Evolutionary conservation across 2,888 invertebrate species (phyloP).

Genomic region (Leptopilina syphax): DNA sequence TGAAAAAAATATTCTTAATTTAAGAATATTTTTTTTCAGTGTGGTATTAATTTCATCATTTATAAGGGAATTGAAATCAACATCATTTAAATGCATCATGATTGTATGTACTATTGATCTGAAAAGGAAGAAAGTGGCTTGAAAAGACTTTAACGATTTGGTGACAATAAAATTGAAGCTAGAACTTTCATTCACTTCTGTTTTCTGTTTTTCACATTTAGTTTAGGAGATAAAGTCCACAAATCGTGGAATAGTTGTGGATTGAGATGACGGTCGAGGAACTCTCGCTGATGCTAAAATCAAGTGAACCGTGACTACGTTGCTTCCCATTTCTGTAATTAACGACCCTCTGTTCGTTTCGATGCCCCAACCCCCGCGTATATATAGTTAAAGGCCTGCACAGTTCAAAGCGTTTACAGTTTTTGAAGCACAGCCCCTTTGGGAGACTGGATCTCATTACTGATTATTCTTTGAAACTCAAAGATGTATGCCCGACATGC

Average conservation of each 20-base stretch:
- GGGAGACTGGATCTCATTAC: slow-evolving; percentile 31
- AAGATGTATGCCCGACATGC: not conserved
- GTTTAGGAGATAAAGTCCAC: not conserved
- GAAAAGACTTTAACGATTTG: not conserved
- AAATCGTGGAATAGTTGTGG: not conserved
- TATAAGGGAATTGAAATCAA: too few species aligned
- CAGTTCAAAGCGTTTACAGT: slow-evolving; percentile 34
- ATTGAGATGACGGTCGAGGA: not conserved
- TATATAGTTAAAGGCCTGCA: not conserved
- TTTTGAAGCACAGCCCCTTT: slow-evolving; percentile 1
- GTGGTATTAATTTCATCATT: too few species aligned
- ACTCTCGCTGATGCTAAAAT: not conserved
- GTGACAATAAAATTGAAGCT: not conserved
- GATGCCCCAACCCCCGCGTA: not conserved
- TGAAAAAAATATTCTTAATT: too few species aligned
- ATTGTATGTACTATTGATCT: too few species aligned
- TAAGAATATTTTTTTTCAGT: too few species aligned
- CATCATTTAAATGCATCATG: too few species aligned
- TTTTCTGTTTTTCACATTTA: slow-evolving; percentile 5
- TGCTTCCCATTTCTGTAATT: slow-evolving; percentile 24
- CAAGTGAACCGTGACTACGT: slow-evolving; percentile 15
- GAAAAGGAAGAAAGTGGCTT: too few species aligned
- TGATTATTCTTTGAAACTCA: slow-evolving; percentile 7
- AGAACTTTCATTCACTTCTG: not conserved
- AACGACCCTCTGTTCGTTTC: slow-evolving; percentile 22